Evolutionary conservation across 2,113 vertebrate genomes (phyloP).

Genomic region (Mustelus asterias): DNA sequence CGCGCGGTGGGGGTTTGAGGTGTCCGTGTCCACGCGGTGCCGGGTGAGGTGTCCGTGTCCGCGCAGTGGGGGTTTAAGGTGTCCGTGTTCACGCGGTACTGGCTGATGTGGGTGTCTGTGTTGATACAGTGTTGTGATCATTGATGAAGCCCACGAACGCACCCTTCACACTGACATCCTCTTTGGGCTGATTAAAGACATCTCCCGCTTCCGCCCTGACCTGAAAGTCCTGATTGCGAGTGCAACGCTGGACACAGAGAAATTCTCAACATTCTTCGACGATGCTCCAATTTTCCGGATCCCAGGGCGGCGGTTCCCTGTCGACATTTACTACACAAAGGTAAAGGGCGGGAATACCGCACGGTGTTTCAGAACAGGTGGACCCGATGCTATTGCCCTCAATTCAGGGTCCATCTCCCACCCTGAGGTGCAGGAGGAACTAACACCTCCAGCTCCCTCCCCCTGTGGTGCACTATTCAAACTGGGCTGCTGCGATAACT

Average conservation of each 20-base stretch:
- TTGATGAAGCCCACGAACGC: slow-evolving; percentile 85
- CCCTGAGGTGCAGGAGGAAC: neutral
- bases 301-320: slow-evolving; percentile 79
- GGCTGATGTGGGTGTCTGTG: fast-evolving
- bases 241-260: slow-evolving; percentile 80
- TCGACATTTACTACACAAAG: slow-evolving; percentile 89
- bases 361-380: neutral
- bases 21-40: neutral
- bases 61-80: too few relatives aligned
- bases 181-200: slow-evolving; percentile 87
- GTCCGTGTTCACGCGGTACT: too few relatives aligned
- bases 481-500: neutral
- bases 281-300: slow-evolving; percentile 83
- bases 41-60: neutral
- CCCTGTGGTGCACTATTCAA: neutral
- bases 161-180: slow-evolving; percentile 88
- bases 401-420: neutral
- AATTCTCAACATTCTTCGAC: slow-evolving; percentile 85
- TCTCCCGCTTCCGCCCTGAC: slow-evolving; percentile 74
- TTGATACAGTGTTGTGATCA: slow-evolving; percentile 68
- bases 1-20: too few relatives aligned
- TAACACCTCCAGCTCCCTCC: neutral
- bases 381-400: neutral
- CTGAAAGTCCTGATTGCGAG: slow-evolving; percentile 86
- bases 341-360: too few relatives aligned